A percentile compares a stretch with the other conserved stretches of the same genome.
phyloP scores from a whole-genome alignment of 2,113 vertebrate genomes.

The Anolis sagrei region DNA sequence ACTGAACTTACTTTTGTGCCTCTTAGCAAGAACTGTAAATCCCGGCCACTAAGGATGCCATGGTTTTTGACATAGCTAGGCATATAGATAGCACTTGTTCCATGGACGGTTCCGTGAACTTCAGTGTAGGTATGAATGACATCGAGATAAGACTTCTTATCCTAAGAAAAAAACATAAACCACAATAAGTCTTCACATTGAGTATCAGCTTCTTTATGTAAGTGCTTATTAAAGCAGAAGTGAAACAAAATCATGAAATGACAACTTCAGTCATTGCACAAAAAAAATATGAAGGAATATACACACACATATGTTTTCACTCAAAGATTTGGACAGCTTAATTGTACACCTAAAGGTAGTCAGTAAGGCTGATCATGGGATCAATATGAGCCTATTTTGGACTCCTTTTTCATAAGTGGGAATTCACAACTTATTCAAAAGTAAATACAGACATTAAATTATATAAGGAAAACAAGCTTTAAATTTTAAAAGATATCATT shows the following conservation, averaged over 20 bases:
- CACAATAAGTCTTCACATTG: not conserved
- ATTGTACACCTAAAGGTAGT: not conserved
- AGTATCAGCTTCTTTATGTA: not conserved
- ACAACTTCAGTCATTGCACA: not conserved
- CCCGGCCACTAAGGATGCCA: constrained; percentile 94
- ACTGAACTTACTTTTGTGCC: constrained; percentile 86
- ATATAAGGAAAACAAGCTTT: no score
- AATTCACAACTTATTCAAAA: not conserved
- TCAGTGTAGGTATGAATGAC: constrained; percentile 96
- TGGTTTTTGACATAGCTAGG: constrained; percentile 96
- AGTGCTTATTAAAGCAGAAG: not conserved
- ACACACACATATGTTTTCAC: not conserved
- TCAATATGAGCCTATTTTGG: not conserved
- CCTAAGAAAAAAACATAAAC: constrained; percentile 74
- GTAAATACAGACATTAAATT: not conserved
- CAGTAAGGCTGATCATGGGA: not conserved
- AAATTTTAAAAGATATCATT: not conserved
- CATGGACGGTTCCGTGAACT: constrained; percentile 95
- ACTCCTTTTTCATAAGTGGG: not conserved
- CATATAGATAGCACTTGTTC: constrained; percentile 91
- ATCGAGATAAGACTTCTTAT: constrained; percentile 94
- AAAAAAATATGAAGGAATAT: not conserved
- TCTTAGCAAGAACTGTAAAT: constrained; percentile 94
- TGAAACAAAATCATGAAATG: not conserved
- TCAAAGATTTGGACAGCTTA: not conserved